phyloP scores from a whole-genome alignment of 2,888 invertebrate genomes.

The Noctua comes region DNA sequence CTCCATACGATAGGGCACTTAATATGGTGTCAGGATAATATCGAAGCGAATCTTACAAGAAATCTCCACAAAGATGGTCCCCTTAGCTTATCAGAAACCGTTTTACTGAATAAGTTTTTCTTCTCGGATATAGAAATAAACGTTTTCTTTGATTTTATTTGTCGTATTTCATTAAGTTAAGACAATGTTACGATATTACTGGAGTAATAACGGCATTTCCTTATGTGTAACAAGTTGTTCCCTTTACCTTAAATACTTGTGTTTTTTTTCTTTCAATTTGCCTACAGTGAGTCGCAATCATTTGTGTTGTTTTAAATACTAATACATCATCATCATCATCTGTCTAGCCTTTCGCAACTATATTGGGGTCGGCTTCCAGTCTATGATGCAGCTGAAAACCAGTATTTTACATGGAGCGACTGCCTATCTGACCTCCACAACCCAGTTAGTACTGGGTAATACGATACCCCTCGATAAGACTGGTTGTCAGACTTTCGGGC shows the following conservation, averaged over 20 bases:
- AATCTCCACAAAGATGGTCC: not conserved
- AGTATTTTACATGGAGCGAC: not conserved
- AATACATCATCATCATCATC: not conserved
- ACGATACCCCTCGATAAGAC: not conserved
- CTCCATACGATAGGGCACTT: not conserved
- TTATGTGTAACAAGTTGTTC: not conserved
- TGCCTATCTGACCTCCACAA: not conserved
- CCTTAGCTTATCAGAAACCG: not conserved
- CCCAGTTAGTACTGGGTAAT: not conserved
- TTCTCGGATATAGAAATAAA: not conserved
- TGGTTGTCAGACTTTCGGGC: not conserved
- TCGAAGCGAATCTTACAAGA: not conserved
- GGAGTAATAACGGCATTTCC: constrained; percentile 7
- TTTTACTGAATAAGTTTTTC: not conserved
- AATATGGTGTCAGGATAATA: not conserved
- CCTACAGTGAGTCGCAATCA: not conserved
- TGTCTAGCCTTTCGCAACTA: not conserved
- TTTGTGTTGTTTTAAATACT: not conserved
- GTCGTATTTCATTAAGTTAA: constrained; percentile 13
- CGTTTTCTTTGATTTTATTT: constrained; percentile 6
- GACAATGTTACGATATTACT: not conserved
- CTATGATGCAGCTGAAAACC: not conserved
- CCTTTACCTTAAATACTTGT: not conserved
- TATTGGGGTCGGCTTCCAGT: not conserved
- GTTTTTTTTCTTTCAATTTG: not conserved